A percentile compares a stretch with the other conserved stretches of the same genome.
These are phyloP conservation scores for Galeopterus variegatus DNA, from an alignment of 2,113 vertebrate genomes.

Conservation along the genomic window DNA sequence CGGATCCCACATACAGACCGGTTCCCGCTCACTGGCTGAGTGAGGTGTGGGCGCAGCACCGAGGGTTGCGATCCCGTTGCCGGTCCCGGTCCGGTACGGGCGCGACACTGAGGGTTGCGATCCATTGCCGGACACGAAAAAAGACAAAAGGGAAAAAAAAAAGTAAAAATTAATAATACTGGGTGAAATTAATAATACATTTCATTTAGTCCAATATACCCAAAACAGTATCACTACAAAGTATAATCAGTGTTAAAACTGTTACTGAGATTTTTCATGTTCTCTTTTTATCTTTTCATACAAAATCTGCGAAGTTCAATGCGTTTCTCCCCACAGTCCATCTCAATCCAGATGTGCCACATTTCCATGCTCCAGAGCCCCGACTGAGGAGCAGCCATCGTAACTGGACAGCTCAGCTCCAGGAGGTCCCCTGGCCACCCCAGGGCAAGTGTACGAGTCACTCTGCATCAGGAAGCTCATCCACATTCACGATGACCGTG, in stretches of 20 bases:
- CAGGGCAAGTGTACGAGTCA: not conserved
- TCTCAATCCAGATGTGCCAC: not conserved
- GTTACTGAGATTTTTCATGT: not conserved
- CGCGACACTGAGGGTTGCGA: no score
- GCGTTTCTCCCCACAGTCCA: not conserved
- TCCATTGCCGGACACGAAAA: no score
- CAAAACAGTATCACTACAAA: not conserved
- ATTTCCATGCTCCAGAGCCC: fast-evolving
- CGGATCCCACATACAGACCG: no score
- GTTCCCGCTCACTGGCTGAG: no score
- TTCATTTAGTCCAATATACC: not conserved
- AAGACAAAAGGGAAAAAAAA: no score
- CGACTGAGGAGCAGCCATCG: fast-evolving
- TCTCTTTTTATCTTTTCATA: not conserved
- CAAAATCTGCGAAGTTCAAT: not conserved
- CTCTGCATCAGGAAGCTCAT: not conserved
- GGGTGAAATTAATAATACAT: not conserved
- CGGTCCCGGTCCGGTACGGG: no score
- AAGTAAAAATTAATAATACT: not conserved
- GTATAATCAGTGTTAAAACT: not conserved
- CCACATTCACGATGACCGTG: not conserved
- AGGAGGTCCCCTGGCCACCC: not conserved
- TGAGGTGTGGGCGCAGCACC: no score
- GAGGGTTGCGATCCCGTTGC: no score
- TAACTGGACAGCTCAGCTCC: not conserved